Evolutionary conservation across 2,797 vertebrate genomes (phyloP).

Genomic region (Mus minutoides): DNA sequence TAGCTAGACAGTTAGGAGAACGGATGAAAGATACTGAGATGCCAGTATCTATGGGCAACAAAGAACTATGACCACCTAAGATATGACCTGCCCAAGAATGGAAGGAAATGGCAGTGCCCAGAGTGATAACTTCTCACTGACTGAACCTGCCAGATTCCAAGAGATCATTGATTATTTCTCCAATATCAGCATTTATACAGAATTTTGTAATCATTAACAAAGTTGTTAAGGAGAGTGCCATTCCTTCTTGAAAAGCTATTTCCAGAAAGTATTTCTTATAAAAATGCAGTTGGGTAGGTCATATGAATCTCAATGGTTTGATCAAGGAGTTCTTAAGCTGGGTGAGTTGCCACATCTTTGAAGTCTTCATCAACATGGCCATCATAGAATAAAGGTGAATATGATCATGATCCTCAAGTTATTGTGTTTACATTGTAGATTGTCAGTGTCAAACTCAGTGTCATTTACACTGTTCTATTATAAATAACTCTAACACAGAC

Average conservation of each 20-base stretch:
- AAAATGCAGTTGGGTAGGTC: conserved; percentile 32
- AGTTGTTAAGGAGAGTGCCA: conserved; percentile 11
- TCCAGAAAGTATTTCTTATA: conserved; percentile 33
- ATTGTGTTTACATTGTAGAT: background rate
- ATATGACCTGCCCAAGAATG: background rate
- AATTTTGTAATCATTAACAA: conserved; percentile 51
- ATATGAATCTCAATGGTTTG: background rate
- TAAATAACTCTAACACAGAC: background rate
- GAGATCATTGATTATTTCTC: conserved; percentile 36
- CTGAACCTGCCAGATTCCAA: background rate
- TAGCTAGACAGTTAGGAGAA: background rate
- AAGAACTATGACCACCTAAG: background rate
- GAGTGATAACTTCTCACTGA: background rate
- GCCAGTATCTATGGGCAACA: background rate
- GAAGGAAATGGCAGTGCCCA: background rate
- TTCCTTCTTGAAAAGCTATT: conserved; percentile 52
- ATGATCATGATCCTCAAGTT: background rate
- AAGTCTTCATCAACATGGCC: background rate
- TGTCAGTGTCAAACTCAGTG: background rate
- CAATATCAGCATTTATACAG: background rate
- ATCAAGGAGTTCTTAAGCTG: background rate
- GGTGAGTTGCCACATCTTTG: background rate
- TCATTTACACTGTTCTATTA: background rate
- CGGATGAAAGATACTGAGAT: background rate
- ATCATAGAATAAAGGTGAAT: background rate